Percentiles rank a stretch among this genome's conserved stretches.
phyloP scores from a whole-genome alignment of 2,113 vertebrate genomes.

The Lethenteron reissneri region DNA sequence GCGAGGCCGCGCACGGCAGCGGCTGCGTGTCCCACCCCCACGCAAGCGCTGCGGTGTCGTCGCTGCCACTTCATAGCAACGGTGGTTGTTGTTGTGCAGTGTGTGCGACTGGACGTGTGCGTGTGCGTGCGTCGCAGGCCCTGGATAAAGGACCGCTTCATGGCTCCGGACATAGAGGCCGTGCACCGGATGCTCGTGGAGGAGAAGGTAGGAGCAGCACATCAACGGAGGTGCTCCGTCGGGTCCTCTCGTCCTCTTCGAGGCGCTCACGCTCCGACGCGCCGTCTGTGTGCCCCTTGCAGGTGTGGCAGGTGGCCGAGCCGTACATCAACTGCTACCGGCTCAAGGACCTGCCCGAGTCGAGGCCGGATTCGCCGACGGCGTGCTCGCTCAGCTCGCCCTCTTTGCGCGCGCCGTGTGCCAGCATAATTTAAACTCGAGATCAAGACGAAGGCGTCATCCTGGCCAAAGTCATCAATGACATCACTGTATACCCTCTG shows the following conservation, averaged over 20 bases:
- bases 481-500: no score
- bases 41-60: not conserved
- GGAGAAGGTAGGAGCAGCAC: slow-evolving; percentile 34
- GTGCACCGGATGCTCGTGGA: slow-evolving; percentile 58
- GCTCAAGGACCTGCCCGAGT: slow-evolving; percentile 62
- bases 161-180: slow-evolving; percentile 81
- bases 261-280: not conserved
- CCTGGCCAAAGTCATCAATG: no score
- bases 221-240: not conserved
- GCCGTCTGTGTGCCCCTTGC: not conserved
- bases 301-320: slow-evolving; percentile 77
- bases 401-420: no score
- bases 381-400: slow-evolving; percentile 56
- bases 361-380: slow-evolving; percentile 58
- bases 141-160: slow-evolving; percentile 94
- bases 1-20: no score
- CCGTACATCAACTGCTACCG: slow-evolving; percentile 91
- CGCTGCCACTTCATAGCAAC: not conserved
- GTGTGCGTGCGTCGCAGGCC: slow-evolving; percentile 27
- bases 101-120: not conserved
- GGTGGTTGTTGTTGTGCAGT: no score
- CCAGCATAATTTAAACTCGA: no score
- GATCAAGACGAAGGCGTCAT: no score
- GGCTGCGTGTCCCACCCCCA: no score
- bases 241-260: not conserved